A percentile compares a stretch with the other conserved stretches of the same genome.
Evolutionary conservation across 1,140 invertebrate species (phyloP).

Genomic region (Polypedilum vanderplanki): DNA sequence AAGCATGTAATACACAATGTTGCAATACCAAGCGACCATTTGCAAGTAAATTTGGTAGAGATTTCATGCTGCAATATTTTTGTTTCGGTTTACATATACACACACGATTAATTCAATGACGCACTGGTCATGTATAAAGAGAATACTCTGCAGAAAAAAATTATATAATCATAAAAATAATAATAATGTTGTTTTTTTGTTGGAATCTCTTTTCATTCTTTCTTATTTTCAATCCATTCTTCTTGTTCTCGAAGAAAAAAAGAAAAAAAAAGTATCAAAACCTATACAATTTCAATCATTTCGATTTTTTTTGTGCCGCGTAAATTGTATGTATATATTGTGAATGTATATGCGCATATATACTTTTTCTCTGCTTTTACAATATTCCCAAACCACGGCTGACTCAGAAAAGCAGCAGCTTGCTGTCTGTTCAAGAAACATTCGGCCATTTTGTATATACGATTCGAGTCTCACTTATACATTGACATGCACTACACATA

Average conservation of each 20-base stretch:
- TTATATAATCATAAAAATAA: conserved; percentile 8
- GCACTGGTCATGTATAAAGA: neutral
- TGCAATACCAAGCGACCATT: too few species aligned
- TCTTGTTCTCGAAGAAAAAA: neutral
- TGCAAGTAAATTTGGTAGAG: too few species aligned
- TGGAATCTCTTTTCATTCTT: neutral
- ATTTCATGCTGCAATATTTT: neutral
- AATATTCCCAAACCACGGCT: conserved; percentile 27
- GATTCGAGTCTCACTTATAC: neutral
- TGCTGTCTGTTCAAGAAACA: conserved; percentile 21
- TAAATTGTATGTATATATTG: neutral
- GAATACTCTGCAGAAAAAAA: neutral
- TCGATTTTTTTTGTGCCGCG: conserved; percentile 10
- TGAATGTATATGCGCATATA: conserved; percentile 18
- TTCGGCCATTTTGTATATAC: conserved; percentile 26
- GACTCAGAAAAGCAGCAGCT: conserved; percentile 12
- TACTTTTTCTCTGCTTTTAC: neutral
- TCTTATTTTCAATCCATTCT: neutral
- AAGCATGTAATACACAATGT: neutral
- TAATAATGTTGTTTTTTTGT: conserved; percentile 14
- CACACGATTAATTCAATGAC: neutral
- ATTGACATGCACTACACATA: neutral
- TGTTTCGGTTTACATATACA: neutral
- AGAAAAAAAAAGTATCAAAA: neutral
- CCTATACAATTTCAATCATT: conserved; percentile 13